Percentiles rank a stretch among this genome's conserved stretches.
Conservation (phyloP, 2,888 invertebrate species). For the Drosophila paramelanica region DNA sequence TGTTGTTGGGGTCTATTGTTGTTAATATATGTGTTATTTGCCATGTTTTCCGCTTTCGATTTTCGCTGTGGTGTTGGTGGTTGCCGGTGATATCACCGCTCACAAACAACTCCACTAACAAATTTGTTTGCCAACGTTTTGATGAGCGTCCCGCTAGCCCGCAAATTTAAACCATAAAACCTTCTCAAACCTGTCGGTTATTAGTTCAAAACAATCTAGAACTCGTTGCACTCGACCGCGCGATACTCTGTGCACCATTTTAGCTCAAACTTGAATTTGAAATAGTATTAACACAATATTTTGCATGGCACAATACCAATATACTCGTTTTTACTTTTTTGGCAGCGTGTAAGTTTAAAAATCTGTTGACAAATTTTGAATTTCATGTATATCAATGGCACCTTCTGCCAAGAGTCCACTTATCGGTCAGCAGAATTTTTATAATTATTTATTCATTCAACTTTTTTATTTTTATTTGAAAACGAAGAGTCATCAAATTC, state of each 20-base stretch:
- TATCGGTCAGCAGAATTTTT: slow-evolving; percentile 26
- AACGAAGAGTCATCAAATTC: slow-evolving; percentile 32
- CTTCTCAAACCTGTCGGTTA: slow-evolving; percentile 27
- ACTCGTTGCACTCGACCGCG: neutral
- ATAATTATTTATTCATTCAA: neutral
- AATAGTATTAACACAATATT: no score
- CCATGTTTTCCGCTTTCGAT: slow-evolving; percentile 68
- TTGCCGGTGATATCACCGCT: slow-evolving; percentile 65
- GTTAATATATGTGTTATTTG: slow-evolving; percentile 68
- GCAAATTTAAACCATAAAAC: neutral
- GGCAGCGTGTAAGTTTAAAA: neutral
- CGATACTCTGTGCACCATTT: neutral
- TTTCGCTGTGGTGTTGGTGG: slow-evolving; percentile 16
- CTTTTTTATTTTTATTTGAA: slow-evolving; percentile 32
- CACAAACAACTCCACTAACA: slow-evolving; percentile 13
- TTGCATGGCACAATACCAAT: no score
- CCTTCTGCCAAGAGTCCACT: slow-evolving; percentile 2
- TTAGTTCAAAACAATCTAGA: slow-evolving; percentile 4
- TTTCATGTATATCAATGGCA: neutral
- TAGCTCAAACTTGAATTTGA: no score
- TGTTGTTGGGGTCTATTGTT: slow-evolving; percentile 45
- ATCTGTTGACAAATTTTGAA: slow-evolving; percentile 24
- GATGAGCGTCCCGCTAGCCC: slow-evolving; percentile 6
- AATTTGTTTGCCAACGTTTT: slow-evolving; percentile 54
- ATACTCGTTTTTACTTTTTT: no score